Percentiles rank a stretch among this genome's conserved stretches.
Evolutionary conservation across 2,113 vertebrate species (phyloP).

Genomic region (Bubo bubo): DNA sequence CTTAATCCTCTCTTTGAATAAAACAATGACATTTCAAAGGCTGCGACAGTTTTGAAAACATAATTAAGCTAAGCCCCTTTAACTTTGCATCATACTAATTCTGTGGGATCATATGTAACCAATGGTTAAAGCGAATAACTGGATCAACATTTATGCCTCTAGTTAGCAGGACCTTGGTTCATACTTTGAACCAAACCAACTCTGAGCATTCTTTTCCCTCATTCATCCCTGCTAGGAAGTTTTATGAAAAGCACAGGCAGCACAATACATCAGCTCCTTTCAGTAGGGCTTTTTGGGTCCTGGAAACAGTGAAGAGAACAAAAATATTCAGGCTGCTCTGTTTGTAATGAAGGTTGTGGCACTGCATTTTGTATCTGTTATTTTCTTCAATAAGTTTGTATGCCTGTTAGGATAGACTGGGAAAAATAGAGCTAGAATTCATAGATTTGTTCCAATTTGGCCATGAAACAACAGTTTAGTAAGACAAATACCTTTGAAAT

Average conservation of each 20-base stretch:
- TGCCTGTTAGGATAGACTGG: not conserved
- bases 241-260: conserved; percentile 24
- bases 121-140: not conserved
- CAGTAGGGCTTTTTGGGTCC: not conserved
- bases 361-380: not conserved
- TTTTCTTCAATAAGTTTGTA: not conserved
- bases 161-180: not conserved
- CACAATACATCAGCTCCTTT: conserved; percentile 8
- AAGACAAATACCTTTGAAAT: not conserved
- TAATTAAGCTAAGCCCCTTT: conserved; percentile 39
- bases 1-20: conserved; percentile 32
- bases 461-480: not conserved
- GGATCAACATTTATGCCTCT: not conserved
- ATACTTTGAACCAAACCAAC: conserved; percentile 4
- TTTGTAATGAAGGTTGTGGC: not conserved
- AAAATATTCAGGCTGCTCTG: not conserved
- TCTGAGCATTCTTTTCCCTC: not conserved
- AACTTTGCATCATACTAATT: not conserved
- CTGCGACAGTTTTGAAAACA: conserved; percentile 17
- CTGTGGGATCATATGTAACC: not conserved
- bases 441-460: not conserved
- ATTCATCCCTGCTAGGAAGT: conserved; percentile 10
- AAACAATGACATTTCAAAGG: conserved; percentile 39
- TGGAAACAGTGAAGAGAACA: conserved; percentile 20
- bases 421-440: not conserved